A percentile compares a stretch with the other conserved stretches of the same genome.
Evolutionary conservation across 2,888 invertebrate genomes (phyloP).

Genomic region (Operophtera brumata): DNA sequence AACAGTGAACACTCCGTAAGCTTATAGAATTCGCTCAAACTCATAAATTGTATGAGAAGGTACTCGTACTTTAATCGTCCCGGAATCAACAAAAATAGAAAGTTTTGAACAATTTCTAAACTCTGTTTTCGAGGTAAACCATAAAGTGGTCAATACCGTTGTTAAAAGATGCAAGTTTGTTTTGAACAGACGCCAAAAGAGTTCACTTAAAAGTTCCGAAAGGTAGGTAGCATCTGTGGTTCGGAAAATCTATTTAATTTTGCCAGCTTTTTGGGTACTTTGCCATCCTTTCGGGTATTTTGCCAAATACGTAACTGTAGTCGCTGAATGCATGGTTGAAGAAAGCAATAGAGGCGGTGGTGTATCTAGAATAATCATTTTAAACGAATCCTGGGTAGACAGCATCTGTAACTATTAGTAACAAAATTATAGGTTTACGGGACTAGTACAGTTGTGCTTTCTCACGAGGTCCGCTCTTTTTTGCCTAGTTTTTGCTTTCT

Average conservation of each 20-base stretch:
- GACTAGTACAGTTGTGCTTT: too few species aligned
- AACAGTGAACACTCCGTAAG: background rate
- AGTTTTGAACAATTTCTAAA: too few species aligned
- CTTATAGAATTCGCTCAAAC: background rate
- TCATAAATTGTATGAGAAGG: background rate
- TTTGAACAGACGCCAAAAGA: slow-evolving; percentile 31
- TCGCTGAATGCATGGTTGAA: slow-evolving; percentile 34
- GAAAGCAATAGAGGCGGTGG: slow-evolving; percentile 37
- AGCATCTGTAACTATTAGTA: too few species aligned
- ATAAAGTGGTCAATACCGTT: slow-evolving; percentile 22
- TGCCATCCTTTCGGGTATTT: slow-evolving; percentile 33
- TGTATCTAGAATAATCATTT: too few species aligned
- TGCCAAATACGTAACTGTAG: slow-evolving; percentile 10
- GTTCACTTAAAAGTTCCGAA: slow-evolving; percentile 30
- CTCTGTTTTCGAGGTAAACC: slow-evolving; percentile 7
- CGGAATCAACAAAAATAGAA: too few species aligned
- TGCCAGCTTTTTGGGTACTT: slow-evolving; percentile 38
- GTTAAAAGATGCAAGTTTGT: slow-evolving; percentile 29
- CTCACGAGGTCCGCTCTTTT: too few species aligned
- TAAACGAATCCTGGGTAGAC: too few species aligned
- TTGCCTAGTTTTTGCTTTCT: too few species aligned
- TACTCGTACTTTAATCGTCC: background rate
- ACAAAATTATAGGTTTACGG: too few species aligned
- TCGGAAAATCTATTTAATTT: slow-evolving; percentile 46
- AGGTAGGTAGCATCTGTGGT: slow-evolving; percentile 29